phyloP scores from a whole-genome alignment of 53 echinoderm and acorn worm species.

The Actinopyga echinites region DNA sequence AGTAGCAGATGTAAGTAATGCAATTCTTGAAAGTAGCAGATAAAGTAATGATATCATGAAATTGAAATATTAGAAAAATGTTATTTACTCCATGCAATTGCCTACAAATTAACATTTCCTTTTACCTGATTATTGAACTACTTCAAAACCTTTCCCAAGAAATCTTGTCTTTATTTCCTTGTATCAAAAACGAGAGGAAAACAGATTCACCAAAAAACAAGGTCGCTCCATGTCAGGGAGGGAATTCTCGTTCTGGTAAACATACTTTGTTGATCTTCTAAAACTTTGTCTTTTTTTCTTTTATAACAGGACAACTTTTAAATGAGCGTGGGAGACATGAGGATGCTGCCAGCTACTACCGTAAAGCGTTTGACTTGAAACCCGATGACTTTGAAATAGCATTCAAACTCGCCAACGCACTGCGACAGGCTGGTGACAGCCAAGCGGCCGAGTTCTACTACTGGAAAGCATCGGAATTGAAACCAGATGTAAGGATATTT shows the following conservation, averaged over 20 bases:
- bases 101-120: too few species aligned
- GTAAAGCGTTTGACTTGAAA: slow-evolving; percentile 62
- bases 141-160: too few species aligned
- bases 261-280: too few species aligned
- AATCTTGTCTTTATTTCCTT: too few species aligned
- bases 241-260: too few species aligned
- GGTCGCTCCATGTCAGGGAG: background rate
- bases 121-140: too few species aligned
- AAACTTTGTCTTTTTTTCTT: background rate
- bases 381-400: slow-evolving; percentile 88
- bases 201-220: background rate
- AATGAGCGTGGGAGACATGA: slow-evolving; percentile 65
- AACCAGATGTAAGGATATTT: slow-evolving; percentile 77
- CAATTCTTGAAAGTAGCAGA: too few species aligned
- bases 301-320: slow-evolving; percentile 78
- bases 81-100: too few species aligned
- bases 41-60: too few species aligned
- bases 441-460: slow-evolving; percentile 83
- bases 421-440: slow-evolving; percentile 78
- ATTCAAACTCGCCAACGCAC: slow-evolving; percentile 94
- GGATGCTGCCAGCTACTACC: slow-evolving; percentile 69
- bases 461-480: slow-evolving; percentile 74
- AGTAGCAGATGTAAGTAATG: too few species aligned
- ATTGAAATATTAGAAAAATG: too few species aligned
- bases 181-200: too few species aligned